phyloP scores from a whole-genome alignment of 2,797 vertebrate genomes.

The Tenualosa thibaudeaui region DNA sequence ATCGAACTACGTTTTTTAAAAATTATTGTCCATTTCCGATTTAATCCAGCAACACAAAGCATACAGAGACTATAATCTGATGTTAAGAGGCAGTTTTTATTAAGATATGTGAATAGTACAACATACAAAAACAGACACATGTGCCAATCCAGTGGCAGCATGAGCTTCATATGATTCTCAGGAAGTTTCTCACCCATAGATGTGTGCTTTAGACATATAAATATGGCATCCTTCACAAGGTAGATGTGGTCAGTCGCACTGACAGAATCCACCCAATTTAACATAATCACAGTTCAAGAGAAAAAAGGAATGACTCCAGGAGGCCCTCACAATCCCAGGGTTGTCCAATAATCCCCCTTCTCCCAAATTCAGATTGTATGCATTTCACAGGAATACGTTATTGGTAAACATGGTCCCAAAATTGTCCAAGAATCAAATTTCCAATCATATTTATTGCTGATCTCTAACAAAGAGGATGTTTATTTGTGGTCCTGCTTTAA shows the following conservation, averaged over 20 bases:
- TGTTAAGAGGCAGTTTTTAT: conserved; percentile 53
- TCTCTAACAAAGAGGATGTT: background rate
- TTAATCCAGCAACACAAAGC: background rate
- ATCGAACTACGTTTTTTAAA: no score
- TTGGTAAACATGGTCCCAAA: background rate
- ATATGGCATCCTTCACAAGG: conserved; percentile 30
- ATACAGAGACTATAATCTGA: background rate
- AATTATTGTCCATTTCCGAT: background rate
- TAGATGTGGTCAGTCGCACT: background rate
- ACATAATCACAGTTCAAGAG: conserved; percentile 20
- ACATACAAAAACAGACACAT: conserved; percentile 48
- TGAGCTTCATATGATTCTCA: conserved; percentile 47
- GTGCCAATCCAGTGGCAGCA: conserved; percentile 55
- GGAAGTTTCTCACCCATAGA: conserved; percentile 36
- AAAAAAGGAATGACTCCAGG: background rate
- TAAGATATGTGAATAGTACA: conserved; percentile 57
- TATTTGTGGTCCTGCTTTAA: background rate
- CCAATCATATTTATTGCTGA: background rate
- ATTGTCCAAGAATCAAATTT: background rate
- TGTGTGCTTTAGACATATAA: conserved; percentile 37
- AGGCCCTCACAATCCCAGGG: background rate
- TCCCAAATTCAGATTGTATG: background rate
- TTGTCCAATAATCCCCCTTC: background rate
- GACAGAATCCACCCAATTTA: conserved; percentile 10
- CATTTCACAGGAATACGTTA: conserved; percentile 4